Conservation (phyloP, 2,888 invertebrate species). For the Dryobotodes eremita region DNA sequence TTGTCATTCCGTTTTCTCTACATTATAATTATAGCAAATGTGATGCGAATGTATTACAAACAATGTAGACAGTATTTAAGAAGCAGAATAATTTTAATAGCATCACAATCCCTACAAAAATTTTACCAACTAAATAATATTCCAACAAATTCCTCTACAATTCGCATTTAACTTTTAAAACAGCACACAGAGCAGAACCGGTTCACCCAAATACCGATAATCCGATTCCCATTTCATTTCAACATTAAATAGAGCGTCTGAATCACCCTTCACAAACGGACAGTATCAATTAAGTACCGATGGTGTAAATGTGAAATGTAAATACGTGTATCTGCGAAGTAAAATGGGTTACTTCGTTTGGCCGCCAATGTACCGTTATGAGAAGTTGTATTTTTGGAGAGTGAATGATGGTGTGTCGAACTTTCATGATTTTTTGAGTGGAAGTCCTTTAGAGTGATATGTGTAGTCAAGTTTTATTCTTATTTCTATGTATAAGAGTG, state of each 20-base stretch:
- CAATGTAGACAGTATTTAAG: neutral
- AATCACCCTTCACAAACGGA: conserved; percentile 56
- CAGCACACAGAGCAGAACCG: conserved; percentile 33
- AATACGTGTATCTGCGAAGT: conserved; percentile 71
- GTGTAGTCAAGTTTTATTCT: conserved; percentile 17
- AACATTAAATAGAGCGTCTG: conserved; percentile 54
- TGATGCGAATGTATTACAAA: neutral
- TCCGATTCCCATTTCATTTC: conserved; percentile 58
- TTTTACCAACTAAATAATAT: neutral
- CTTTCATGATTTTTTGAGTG: conserved; percentile 27
- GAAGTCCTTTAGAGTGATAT: conserved; percentile 26
- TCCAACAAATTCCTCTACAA: conserved; percentile 13
- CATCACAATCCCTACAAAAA: neutral
- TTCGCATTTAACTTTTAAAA: conserved; percentile 46
- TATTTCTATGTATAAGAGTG: neutral
- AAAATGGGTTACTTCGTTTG: conserved; percentile 66
- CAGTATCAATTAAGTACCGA: conserved; percentile 78
- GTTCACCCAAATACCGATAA: conserved; percentile 58
- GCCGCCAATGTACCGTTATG: conserved; percentile 43
- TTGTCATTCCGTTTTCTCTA: neutral
- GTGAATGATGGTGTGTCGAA: conserved; percentile 33
- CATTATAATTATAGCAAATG: neutral
- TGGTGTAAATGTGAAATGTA: conserved; percentile 77
- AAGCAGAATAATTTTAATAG: neutral
- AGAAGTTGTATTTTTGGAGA: conserved; percentile 50